A percentile compares a stretch with the other conserved stretches of the same genome.
phyloP scores from a whole-genome alignment of 2,797 vertebrate genomes.

The Cirrhinus mrigala region DNA sequence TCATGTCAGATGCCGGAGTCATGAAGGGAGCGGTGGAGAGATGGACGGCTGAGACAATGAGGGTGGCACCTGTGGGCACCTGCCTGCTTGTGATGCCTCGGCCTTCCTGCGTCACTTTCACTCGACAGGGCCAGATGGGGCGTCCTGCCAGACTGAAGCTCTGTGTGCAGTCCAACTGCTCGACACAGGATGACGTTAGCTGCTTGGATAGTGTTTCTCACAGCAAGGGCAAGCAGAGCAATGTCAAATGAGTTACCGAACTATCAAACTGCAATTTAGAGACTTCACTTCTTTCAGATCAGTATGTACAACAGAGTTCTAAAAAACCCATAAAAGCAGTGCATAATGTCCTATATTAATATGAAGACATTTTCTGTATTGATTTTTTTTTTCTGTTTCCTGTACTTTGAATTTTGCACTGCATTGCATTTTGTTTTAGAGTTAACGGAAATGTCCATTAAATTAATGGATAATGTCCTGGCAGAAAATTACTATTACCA shows the following conservation, averaged over 20 bases:
- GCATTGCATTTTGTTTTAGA: background rate
- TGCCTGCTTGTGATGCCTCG: slow-evolving; percentile 32
- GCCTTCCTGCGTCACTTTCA: slow-evolving; percentile 31
- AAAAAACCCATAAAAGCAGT: background rate
- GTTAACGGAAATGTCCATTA: background rate
- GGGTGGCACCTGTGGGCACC: slow-evolving; percentile 38
- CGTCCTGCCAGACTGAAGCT: slow-evolving; percentile 14
- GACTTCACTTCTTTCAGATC: background rate
- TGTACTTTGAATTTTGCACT: background rate
- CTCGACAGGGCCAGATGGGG: slow-evolving; percentile 44
- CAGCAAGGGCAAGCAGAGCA: background rate
- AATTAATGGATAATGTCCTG: background rate
- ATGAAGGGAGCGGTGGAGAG: slow-evolving; percentile 17
- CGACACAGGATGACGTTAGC: background rate
- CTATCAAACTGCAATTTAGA: background rate
- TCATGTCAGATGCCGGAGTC: slow-evolving; percentile 29
- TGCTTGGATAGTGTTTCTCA: background rate
- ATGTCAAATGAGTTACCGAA: background rate
- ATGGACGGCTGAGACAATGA: slow-evolving; percentile 41
- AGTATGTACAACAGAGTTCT: background rate
- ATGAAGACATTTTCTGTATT: background rate
- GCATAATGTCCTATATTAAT: background rate
- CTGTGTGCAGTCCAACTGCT: slow-evolving; percentile 19
- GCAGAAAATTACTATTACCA: background rate
- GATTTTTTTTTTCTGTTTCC: background rate